Evolutionary conservation across 1,140 invertebrate species (phyloP).

Genomic region (Drosophila athabasca): DNA sequence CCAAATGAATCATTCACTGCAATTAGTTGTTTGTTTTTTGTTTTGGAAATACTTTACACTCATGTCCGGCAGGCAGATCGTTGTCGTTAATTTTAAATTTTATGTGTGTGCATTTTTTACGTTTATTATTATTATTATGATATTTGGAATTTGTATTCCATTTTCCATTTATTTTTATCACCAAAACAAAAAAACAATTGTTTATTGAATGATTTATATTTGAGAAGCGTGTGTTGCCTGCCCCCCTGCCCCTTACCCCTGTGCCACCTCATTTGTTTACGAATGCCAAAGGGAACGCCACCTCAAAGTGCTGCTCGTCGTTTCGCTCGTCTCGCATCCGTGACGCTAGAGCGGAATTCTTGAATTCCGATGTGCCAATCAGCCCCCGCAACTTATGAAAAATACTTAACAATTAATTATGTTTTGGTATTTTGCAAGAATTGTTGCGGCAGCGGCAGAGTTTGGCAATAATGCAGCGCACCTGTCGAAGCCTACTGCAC

Average conservation of each 20-base stretch:
- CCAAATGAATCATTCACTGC: constrained; percentile 64
- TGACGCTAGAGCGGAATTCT: constrained; percentile 19
- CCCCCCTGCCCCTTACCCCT: constrained; percentile 2
- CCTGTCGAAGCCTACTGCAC: too few relatives aligned
- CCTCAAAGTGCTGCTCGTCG: constrained; percentile 4
- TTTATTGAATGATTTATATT: constrained; percentile 36
- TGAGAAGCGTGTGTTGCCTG: constrained; percentile 17
- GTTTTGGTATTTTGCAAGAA: constrained; percentile 31
- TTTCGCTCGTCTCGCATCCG: constrained; percentile 34
- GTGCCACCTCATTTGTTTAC: constrained; percentile 32
- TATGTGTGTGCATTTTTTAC: constrained; percentile 29
- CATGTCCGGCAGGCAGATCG: constrained; percentile 63
- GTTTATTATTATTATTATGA: constrained; percentile 36
- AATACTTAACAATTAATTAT: constrained; percentile 37
- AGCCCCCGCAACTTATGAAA: not conserved
- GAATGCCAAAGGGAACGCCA: constrained; percentile 17
- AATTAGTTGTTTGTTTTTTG: constrained; percentile 33
- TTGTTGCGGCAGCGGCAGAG: too few relatives aligned
- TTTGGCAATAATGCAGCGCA: not conserved
- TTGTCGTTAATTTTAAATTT: constrained; percentile 40
- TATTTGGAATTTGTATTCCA: constrained; percentile 22
- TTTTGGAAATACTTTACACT: constrained; percentile 22
- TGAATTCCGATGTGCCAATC: constrained; percentile 24
- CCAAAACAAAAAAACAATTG: constrained; percentile 7
- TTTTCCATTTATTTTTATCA: constrained; percentile 11